Evolutionary conservation across 2,113 vertebrate genomes (phyloP).

Genomic region (Grammomys dolichurus): DNA sequence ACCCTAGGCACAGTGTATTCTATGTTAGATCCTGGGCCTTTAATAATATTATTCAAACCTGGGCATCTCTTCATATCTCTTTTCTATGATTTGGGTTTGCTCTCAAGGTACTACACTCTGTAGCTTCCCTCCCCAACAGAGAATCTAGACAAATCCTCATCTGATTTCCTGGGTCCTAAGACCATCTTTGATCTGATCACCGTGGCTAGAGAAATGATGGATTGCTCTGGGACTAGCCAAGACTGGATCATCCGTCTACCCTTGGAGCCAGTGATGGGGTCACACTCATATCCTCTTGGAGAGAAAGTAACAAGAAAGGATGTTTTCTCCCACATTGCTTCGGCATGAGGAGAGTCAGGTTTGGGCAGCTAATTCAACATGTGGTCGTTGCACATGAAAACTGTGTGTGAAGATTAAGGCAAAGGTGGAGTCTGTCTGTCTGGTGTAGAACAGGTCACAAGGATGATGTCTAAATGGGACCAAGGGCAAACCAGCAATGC

Average conservation of each 20-base stretch:
- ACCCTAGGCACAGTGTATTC: neutral
- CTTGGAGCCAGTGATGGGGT: neutral
- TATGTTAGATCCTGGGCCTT: neutral
- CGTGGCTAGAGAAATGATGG: neutral
- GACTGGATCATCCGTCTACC: neutral
- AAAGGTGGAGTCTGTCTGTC: neutral
- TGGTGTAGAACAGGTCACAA: neutral
- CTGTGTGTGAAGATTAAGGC: no score
- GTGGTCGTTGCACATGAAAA: neutral
- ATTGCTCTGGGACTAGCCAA: neutral
- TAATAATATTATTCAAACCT: neutral
- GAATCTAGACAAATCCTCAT: neutral
- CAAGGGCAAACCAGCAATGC: neutral
- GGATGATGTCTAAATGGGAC: neutral
- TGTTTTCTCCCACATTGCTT: neutral
- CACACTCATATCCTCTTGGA: neutral
- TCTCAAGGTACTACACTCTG: neutral
- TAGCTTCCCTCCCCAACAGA: rapidly evolving
- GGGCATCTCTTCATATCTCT: neutral
- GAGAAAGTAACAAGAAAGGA: neutral
- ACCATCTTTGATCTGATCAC: neutral
- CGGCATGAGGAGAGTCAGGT: neutral
- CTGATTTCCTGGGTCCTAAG: neutral
- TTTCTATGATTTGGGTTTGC: neutral
- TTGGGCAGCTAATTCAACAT: neutral